Conservation (phyloP, 2,888 invertebrate genomes). For the Aricia artaxerxes region DNA sequence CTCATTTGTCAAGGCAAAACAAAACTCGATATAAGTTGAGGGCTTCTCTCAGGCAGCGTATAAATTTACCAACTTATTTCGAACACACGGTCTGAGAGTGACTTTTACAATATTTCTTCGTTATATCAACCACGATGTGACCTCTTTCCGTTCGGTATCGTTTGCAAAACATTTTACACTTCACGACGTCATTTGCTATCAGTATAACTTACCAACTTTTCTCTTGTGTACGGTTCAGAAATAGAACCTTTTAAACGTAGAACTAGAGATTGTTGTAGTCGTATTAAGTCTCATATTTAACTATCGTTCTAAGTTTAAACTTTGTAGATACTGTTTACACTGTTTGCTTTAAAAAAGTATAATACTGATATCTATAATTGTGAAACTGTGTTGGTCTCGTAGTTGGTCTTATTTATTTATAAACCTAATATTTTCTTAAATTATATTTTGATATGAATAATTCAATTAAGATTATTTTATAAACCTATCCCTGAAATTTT, state of each 20-base stretch:
- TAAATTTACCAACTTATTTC: constrained; percentile 31
- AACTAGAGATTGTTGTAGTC: too few species aligned
- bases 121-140: constrained; percentile 41
- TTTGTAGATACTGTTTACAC: too few species aligned
- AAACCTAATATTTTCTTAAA: too few species aligned
- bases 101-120: constrained; percentile 27
- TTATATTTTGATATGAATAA: too few species aligned
- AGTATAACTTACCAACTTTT: neutral
- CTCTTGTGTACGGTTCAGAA: neutral
- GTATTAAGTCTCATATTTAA: too few species aligned
- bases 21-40: constrained; percentile 25
- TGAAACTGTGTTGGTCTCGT: too few species aligned
- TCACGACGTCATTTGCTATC: constrained; percentile 41
- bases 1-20: neutral
- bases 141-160: constrained; percentile 55
- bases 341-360: too few species aligned
- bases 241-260: neutral
- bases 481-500: too few species aligned
- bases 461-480: too few species aligned
- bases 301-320: too few species aligned
- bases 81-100: constrained; percentile 12
- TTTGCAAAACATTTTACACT: constrained; percentile 48
- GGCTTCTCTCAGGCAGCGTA: constrained; percentile 20
- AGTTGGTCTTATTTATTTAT: too few species aligned
- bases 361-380: too few species aligned